Evolutionary conservation across 2,113 vertebrate genomes (phyloP).

Genomic region (Phocoena sinus): DNA sequence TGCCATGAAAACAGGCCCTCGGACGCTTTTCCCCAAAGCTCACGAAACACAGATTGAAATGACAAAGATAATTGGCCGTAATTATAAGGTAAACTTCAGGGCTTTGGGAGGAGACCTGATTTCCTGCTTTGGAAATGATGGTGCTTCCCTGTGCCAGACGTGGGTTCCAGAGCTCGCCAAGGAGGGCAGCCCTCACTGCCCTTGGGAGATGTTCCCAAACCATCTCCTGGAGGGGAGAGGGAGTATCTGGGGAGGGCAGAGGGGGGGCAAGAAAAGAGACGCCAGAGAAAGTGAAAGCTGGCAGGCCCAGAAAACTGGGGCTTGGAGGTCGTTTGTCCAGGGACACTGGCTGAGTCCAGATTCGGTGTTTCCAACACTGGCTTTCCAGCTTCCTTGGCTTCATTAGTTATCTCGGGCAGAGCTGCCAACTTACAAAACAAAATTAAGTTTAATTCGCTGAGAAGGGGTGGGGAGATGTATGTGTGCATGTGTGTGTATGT

Average conservation of each 20-base stretch:
- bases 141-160: not conserved
- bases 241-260: rapidly evolving
- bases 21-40: constrained; percentile 60
- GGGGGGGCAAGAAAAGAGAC: not conserved
- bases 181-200: constrained; percentile 16
- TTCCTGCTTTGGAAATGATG: not conserved
- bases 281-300: not conserved
- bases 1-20: constrained; percentile 35
- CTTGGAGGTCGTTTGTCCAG: not conserved
- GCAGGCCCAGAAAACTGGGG: not conserved
- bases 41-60: constrained; percentile 56
- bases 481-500: rapidly evolving
- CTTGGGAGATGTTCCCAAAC: not conserved
- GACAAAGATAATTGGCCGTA: constrained; percentile 67
- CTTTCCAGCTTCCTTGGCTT: not conserved
- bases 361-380: not conserved
- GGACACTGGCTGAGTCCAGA: not conserved
- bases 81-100: constrained; percentile 62
- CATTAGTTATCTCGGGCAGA: not conserved
- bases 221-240: not conserved
- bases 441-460: not conserved
- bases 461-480: not conserved
- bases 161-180: not conserved
- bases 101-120: constrained; percentile 24
- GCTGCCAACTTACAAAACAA: not conserved